Percentiles rank a stretch among this genome's conserved stretches.
Evolutionary conservation across 2,888 invertebrate genomes (phyloP).

Genomic region (Alviniconcha strummeri): DNA sequence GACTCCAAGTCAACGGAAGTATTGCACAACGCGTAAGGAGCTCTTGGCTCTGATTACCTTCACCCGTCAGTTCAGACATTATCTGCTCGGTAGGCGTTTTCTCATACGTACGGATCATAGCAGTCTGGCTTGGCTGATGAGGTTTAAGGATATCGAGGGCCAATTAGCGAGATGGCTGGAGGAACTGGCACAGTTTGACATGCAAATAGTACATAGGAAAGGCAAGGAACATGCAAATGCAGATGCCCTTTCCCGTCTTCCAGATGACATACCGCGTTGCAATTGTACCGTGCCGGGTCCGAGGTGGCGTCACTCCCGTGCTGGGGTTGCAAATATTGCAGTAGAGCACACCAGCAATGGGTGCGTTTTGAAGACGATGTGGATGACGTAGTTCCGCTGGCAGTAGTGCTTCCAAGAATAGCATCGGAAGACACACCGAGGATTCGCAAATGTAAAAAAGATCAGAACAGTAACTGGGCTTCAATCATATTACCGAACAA

Average conservation of each 20-base stretch:
- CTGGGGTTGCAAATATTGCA: conserved; percentile 26
- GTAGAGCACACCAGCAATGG: conserved; percentile 12
- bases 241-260: conserved; percentile 36
- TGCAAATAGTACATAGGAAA: conserved; percentile 35
- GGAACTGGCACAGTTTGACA: conserved; percentile 44
- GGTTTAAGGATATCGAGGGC: conserved; percentile 43
- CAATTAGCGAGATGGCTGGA: conserved; percentile 48
- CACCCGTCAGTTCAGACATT: conserved; percentile 43
- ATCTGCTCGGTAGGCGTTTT: conserved; percentile 40
- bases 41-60: conserved; percentile 44
- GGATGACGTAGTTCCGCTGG: conserved; percentile 26
- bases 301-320: conserved; percentile 16
- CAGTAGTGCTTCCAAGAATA: background rate
- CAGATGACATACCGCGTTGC: background rate
- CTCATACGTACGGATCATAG: conserved; percentile 43
- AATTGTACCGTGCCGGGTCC: conserved; percentile 4
- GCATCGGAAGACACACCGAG: background rate
- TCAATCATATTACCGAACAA: background rate
- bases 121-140: conserved; percentile 41
- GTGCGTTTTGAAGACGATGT: conserved; percentile 14
- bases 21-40: conserved; percentile 37
- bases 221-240: conserved; percentile 38
- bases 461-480: background rate
- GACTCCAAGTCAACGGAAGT: conserved; percentile 38
- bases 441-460: background rate